Evolutionary conservation across 2,113 vertebrate genomes (phyloP), one percentile per base, ranked within the genome.

Genomic region (Pontoporia blainvillei): DNA sequence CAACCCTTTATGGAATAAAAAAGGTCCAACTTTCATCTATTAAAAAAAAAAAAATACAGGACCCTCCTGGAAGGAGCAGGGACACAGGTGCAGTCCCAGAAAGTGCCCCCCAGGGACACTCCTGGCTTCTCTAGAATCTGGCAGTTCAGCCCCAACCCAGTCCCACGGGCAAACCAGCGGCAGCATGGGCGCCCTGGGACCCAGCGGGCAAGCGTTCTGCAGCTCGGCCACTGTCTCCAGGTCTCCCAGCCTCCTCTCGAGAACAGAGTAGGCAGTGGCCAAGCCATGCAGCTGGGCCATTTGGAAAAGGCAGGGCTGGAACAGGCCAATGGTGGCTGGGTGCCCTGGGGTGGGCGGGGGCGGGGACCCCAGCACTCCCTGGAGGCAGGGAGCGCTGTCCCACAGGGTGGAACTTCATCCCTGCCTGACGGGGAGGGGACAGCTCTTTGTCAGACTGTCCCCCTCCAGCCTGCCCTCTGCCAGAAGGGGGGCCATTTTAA

Each of bases 151-250:
- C 31, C 61, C 29, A 49, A 5, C 31, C 31, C 44, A 15, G 20
- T n/a, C 41, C 62, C 61, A 2, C 6, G 6, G 18, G 57, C 27
- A 3, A 21, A 83, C 57, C 36, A 12, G 57, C 0, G 3, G 57
- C 27, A 29, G 11, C 27, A 14, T 0, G 2, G 27, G 6, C 0
- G 0, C 82, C 82, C 61, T 8, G 29, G 29, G 41, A 15, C 61
- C 4, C 3, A 36, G 46, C 31, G 2, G 20, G 18, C 1, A 5
- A 8, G 18, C 0, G 10, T 76, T 13, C 79, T 0, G 17, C 57
- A 20, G 36, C 7, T 62, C 4, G 3, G 81, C 81, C 41, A 3
- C 61, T 15, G 61, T 34, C 61, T 11, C 31, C 41, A 46, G 82
- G 31, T 7, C 39, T 23, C 82, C 0, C 1, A 7, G 61, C 39